Conservation (phyloP, 2,888 invertebrate species). For the Xylocampa areola region DNA sequence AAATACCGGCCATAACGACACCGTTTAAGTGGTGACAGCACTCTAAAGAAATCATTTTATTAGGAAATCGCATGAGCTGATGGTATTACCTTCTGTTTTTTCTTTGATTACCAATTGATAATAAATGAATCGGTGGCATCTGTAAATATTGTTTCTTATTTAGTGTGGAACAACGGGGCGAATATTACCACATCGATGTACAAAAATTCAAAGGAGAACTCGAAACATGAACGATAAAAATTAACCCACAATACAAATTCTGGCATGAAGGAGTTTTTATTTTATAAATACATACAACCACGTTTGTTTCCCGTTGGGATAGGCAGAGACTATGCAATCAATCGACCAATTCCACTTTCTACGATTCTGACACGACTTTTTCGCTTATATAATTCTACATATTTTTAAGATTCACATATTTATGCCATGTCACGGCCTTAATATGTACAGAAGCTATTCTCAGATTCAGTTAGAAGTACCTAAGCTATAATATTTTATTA, state of each 20-base stretch:
- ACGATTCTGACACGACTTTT: too few relatives aligned
- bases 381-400: neutral
- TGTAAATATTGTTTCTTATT: constrained; percentile 49
- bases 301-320: too few relatives aligned
- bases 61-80: constrained; percentile 32
- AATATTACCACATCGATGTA: constrained; percentile 10
- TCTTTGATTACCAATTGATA: constrained; percentile 34
- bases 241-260: too few relatives aligned
- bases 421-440: too few relatives aligned
- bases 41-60: constrained; percentile 53
- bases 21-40: constrained; percentile 50
- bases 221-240: neutral
- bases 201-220: constrained; percentile 12
- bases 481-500: constrained; percentile 47
- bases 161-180: constrained; percentile 1
- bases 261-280: too few relatives aligned
- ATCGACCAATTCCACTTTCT: too few relatives aligned
- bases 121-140: too few relatives aligned
- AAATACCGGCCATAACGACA: constrained; percentile 53
- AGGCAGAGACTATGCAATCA: too few relatives aligned
- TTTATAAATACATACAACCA: too few relatives aligned
- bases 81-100: constrained; percentile 19
- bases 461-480: constrained; percentile 24
- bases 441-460: constrained; percentile 12
- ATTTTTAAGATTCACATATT: neutral